Conservation (phyloP, 37 sponge, comb jelly and placozoan genomes). For the Halichondria panicea region DNA sequence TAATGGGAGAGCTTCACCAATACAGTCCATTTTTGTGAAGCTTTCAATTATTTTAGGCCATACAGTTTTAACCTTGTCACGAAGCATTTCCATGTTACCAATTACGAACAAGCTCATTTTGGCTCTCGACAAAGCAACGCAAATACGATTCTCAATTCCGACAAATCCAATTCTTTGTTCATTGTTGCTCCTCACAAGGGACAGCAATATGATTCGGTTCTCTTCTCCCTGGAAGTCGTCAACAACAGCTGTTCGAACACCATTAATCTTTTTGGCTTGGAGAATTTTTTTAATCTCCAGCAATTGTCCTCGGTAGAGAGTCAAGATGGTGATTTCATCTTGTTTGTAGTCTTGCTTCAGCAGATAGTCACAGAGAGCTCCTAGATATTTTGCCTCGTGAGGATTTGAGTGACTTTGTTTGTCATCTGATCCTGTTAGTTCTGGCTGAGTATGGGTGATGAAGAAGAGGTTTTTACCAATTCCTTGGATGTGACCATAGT, state of each 20-base stretch:
- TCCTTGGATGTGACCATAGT: conserved; percentile 56
- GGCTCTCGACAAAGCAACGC: conserved; percentile 94
- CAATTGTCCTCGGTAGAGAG: conserved; percentile 89
- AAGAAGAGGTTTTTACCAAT: conserved; percentile 73
- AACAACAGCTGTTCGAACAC: conserved; percentile 81
- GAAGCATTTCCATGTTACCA: conserved; percentile 75
- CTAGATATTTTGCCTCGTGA: conserved; percentile 77
- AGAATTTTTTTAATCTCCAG: conserved; percentile 67
- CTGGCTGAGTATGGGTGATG: conserved; percentile 53
- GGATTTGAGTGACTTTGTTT: conserved; percentile 52
- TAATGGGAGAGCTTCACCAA: conserved; percentile 65
- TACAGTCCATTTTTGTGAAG: conserved; percentile 34
- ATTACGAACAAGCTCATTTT: conserved; percentile 82
- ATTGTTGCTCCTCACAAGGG: conserved; percentile 82
- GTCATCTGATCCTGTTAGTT: conserved; percentile 45
- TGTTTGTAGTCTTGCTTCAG: conserved; percentile 72
- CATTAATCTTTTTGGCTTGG: conserved; percentile 43
- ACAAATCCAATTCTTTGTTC: conserved; percentile 82
- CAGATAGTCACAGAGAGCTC: conserved; percentile 68
- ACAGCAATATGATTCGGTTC: conserved; percentile 83
- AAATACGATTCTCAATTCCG: conserved; percentile 71
- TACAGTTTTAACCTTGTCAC: conserved; percentile 33
- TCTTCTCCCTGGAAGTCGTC: conserved; percentile 98
- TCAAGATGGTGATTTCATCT: conserved; percentile 78
- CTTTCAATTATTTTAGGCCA: conserved; percentile 71